Evolutionary conservation across 2,888 invertebrate species (phyloP).

Genomic region (Cistogaster globosa): DNA sequence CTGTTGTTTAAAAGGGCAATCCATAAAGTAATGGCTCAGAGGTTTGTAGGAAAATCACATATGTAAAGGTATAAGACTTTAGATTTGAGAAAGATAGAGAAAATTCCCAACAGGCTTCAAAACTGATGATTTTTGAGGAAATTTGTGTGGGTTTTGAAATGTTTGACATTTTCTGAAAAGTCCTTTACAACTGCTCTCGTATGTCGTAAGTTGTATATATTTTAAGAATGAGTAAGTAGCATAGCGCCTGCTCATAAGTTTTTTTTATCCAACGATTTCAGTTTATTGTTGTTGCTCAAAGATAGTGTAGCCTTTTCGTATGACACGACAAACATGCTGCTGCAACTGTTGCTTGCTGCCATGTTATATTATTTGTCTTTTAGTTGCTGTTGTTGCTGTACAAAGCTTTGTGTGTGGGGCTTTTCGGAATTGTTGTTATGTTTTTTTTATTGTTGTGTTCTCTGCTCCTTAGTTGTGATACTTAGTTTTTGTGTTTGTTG

Average conservation of each 20-base stretch:
- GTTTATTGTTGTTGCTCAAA: slow-evolving; percentile 37
- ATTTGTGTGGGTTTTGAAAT: too few species aligned
- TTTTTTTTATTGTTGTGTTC: slow-evolving; percentile 59
- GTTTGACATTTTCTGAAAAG: not conserved
- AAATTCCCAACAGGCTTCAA: too few species aligned
- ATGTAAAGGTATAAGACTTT: too few species aligned
- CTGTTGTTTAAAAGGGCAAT: not conserved
- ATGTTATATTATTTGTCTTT: slow-evolving; percentile 59
- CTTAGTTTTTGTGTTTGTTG: slow-evolving; percentile 71
- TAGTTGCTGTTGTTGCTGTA: slow-evolving; percentile 63
- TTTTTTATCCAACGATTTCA: slow-evolving; percentile 11
- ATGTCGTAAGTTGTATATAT: slow-evolving; percentile 32
- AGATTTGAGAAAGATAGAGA: too few species aligned
- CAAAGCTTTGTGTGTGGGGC: slow-evolving; percentile 68
- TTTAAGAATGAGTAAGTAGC: slow-evolving; percentile 56
- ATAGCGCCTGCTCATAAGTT: slow-evolving; percentile 67
- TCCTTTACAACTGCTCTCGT: slow-evolving; percentile 14
- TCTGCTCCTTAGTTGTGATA: slow-evolving; percentile 66
- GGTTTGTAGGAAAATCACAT: too few species aligned
- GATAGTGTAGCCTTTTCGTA: slow-evolving; percentile 69
- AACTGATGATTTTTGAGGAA: too few species aligned
- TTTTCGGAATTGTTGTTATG: slow-evolving; percentile 72
- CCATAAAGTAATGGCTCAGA: not conserved
- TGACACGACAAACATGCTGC: slow-evolving; percentile 76
- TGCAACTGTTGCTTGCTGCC: slow-evolving; percentile 70